Percentiles rank a stretch among this genome's conserved stretches.
Evolutionary conservation across 2,888 invertebrate genomes (phyloP).

Genomic region (Pecten maximus): DNA sequence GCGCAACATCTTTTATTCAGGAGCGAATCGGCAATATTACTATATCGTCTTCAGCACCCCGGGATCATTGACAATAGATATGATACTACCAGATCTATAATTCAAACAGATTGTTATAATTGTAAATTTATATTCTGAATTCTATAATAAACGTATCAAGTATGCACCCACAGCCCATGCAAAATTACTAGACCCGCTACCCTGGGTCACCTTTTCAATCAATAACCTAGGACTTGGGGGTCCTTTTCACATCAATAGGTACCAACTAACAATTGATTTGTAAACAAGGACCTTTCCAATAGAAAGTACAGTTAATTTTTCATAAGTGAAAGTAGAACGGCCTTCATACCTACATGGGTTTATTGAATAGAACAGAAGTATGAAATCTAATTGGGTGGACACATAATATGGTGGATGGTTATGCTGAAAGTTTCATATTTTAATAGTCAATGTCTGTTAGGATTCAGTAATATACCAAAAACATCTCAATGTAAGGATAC

Average conservation of each 20-base stretch:
- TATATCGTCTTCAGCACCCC: background rate
- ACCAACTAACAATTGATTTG: background rate
- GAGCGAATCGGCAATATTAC: constrained; percentile 31
- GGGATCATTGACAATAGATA: background rate
- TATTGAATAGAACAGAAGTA: background rate
- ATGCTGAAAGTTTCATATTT: no score
- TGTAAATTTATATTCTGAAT: constrained; percentile 35
- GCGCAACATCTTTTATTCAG: constrained; percentile 28
- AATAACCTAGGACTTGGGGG: background rate
- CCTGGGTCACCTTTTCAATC: background rate
- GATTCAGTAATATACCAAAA: no score
- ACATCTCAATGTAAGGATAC: no score
- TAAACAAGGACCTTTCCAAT: background rate
- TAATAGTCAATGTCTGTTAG: no score
- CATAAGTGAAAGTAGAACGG: background rate
- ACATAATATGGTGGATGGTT: background rate
- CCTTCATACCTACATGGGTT: background rate
- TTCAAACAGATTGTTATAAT: constrained; percentile 13
- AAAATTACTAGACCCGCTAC: background rate
- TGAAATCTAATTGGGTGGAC: background rate
- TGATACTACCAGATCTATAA: background rate
- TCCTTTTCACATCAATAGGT: background rate
- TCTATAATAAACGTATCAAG: background rate
- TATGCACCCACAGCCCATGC: background rate
- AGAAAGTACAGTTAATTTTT: background rate